These are phyloP conservation scores for Lottia scabra DNA, from an alignment of 2,888 invertebrate genomes.

Conservation along the genomic window DNA sequence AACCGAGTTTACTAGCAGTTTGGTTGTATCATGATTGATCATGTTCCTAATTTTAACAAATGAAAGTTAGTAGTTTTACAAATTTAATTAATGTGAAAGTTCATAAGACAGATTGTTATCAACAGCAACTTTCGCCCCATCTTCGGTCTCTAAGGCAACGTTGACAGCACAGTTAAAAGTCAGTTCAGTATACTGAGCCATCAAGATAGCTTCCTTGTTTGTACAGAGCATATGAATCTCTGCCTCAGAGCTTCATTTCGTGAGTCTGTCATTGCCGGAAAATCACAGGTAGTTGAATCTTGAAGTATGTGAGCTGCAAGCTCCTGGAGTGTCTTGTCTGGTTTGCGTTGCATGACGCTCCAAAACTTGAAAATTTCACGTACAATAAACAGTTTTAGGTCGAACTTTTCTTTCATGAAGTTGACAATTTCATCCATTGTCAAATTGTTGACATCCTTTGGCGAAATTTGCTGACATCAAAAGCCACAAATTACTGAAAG, in stretches of 20 bases:
- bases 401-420: background rate
- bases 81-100: too few species aligned
- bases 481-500: too few species aligned
- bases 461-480: background rate
- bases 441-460: conserved; percentile 4
- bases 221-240: conserved; percentile 8
- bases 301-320: conserved; percentile 6
- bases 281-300: conserved; percentile 12
- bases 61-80: too few species aligned
- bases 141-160: conserved; percentile 6
- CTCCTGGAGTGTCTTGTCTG: conserved; percentile 8
- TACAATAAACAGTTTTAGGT: conserved; percentile 5
- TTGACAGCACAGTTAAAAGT: background rate
- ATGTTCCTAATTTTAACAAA: too few species aligned
- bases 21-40: too few species aligned
- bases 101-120: too few species aligned
- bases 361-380: conserved; percentile 9
- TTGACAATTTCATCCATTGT: background rate
- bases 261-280: conserved; percentile 2
- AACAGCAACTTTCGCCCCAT: background rate
- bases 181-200: background rate
- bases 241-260: conserved; percentile 1
- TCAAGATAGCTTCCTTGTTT: background rate
- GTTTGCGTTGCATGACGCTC: conserved; percentile 7
- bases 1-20: too few species aligned